These are phyloP conservation scores for Sturnus vulgaris DNA, from an alignment of 2,113 vertebrate species.

Conservation along the genomic window DNA sequence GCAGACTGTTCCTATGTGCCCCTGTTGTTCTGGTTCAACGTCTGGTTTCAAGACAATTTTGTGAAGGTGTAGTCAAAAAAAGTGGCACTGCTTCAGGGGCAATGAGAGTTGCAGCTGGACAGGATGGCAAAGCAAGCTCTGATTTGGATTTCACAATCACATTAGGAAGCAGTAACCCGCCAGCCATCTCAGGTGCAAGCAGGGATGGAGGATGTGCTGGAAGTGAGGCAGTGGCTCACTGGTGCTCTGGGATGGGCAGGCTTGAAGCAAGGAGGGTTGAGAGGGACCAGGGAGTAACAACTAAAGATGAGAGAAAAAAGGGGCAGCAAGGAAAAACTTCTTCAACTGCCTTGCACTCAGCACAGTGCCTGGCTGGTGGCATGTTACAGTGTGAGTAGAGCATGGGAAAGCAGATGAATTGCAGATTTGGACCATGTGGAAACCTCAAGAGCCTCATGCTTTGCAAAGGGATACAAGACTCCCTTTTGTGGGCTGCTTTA, in stretches of 20 bases:
- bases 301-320: neutral
- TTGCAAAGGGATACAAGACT: neutral
- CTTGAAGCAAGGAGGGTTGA: neutral
- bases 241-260: neutral
- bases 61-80: rapidly evolving
- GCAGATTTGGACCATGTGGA: neutral
- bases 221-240: rapidly evolving
- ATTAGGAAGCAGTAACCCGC: neutral
- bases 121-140: neutral
- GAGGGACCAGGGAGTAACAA: neutral
- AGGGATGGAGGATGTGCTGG: neutral
- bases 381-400: rapidly evolving
- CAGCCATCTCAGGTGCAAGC: neutral
- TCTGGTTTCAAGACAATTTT: neutral
- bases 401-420: neutral
- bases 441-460: neutral
- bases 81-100: neutral
- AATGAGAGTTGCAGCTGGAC: neutral
- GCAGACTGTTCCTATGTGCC: neutral
- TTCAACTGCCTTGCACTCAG: rapidly evolving
- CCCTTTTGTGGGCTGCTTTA: neutral
- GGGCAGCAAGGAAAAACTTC: neutral
- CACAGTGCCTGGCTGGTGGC: rapidly evolving
- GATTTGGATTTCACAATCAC: neutral
- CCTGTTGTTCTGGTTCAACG: neutral